Percentiles rank a stretch among this genome's conserved stretches.
phyloP scores from a whole-genome alignment of 2,797 vertebrate species.

The Gouania willdenowi region DNA sequence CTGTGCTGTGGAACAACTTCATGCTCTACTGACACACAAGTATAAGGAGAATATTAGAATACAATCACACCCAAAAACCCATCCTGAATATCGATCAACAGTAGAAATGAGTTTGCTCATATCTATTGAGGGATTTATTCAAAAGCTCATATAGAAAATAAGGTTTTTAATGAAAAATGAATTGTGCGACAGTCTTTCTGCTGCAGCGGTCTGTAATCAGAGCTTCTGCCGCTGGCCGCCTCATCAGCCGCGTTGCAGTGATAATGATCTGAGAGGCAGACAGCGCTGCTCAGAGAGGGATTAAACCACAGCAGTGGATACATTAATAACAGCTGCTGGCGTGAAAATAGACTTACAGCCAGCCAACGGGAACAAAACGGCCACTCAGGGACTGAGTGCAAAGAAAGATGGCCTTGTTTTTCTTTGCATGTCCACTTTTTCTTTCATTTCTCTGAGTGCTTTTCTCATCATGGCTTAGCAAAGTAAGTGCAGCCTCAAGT shows the following conservation, averaged over 20 bases:
- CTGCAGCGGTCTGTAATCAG: constrained; percentile 19
- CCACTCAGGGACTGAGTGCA: constrained; percentile 1
- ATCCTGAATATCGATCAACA: not conserved
- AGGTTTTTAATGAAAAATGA: constrained; percentile 15
- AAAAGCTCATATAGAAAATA: not conserved
- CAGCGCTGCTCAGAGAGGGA: constrained; percentile 34
- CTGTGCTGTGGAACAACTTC: too few species aligned
- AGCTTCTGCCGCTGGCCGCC: constrained; percentile 16
- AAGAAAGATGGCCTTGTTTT: not conserved
- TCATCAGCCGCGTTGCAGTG: constrained; percentile 24
- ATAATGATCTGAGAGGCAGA: constrained; percentile 48
- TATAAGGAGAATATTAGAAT: too few species aligned
- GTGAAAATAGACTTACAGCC: constrained; percentile 26
- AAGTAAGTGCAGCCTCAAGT: constrained; percentile 45
- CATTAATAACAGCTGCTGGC: constrained; percentile 38
- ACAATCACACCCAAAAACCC: too few species aligned
- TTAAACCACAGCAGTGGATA: constrained; percentile 43
- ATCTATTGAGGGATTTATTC: too few species aligned
- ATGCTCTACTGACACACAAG: too few species aligned
- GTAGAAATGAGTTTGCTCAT: not conserved
- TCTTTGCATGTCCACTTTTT: constrained; percentile 27
- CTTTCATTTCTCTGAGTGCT: constrained; percentile 35
- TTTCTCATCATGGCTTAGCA: constrained; percentile 33
- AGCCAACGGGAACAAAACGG: constrained; percentile 30
- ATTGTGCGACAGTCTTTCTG: constrained; percentile 6